Evolutionary conservation across 2,797 vertebrate species (phyloP), one percentile per base, ranked within the genome.

Genomic region (Carduelis carduelis): DNA sequence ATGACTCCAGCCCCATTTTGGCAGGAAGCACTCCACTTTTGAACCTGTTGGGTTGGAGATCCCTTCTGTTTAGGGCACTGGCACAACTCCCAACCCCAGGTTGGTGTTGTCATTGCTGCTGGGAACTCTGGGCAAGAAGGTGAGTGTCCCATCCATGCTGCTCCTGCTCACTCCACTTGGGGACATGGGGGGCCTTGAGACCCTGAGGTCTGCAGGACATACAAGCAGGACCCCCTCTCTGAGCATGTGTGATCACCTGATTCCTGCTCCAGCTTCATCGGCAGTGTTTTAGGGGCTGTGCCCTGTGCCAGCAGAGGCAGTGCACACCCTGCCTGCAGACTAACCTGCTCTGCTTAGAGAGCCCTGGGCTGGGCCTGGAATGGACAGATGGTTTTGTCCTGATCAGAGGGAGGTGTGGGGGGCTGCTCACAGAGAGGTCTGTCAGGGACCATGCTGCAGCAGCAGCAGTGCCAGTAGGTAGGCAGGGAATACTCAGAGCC

Each of bases 231-330:
- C 12, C 6, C 5, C 7, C 59, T n/a, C 35, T 64, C 44, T 71
- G 52, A 83, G 28, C 19, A 11, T 0, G 2, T 8, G 10, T 53
- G 30, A 28, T 44, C 2, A 2, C 32, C 56, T 0, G 0, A 14
- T 52, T 87, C 47, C 87, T 80, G 47, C 0, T 0, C 34, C 49
- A 56, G 35, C 53, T 78, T n/a, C n/a, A 24, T 5, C 41, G 0
- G 0, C 68, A 56, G 34, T 7, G 15, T 43, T 52, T 12, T 3
- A 32, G 53, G 46, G 34, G 13, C 13, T 75, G 57, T 84, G 52
- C n/a, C 47, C 44, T 63, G 44, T 43, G 39, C 3, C 0, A 4
- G 41, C 0, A 5, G 21, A 53, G 41, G 21, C 28, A 14, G 22
- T 12, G 34, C 6, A 6, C 16, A 28, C 4, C 24, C 59, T 60